Evolutionary conservation across 2,113 vertebrate genomes (phyloP).

Genomic region (Spea bombifrons): DNA sequence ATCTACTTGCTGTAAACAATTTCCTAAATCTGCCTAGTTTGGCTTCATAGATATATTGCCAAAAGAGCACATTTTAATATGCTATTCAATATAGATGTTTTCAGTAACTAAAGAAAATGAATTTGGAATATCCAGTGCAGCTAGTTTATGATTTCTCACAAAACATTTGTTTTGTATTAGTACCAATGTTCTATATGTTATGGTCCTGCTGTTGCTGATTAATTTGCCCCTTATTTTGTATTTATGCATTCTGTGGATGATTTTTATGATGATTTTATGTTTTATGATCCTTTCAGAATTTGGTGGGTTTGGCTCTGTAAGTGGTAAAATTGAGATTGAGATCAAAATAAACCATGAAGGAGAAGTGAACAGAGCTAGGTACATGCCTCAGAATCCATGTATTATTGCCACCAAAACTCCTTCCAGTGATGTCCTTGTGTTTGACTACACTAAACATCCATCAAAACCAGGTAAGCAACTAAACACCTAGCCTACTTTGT

Average conservation of each 20-base stretch:
- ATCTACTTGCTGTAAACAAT: too few relatives aligned
- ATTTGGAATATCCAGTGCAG: too few relatives aligned
- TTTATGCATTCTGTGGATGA: too few relatives aligned
- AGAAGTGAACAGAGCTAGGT: slow-evolving; percentile 94
- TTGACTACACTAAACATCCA: slow-evolving; percentile 98
- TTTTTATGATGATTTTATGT: slow-evolving; percentile 22
- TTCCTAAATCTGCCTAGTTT: too few relatives aligned
- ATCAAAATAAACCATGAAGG: slow-evolving; percentile 99
- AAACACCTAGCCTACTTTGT: not conserved
- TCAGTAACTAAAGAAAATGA: too few relatives aligned
- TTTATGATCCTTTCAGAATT: slow-evolving; percentile 75
- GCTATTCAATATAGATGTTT: too few relatives aligned
- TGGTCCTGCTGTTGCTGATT: not conserved
- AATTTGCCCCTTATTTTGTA: not conserved
- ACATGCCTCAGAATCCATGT: slow-evolving; percentile 98
- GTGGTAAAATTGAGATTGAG: slow-evolving; percentile 97
- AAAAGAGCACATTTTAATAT: too few relatives aligned
- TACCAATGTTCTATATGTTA: too few relatives aligned
- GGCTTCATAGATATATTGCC: too few relatives aligned
- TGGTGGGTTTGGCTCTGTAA: slow-evolving; percentile 96
- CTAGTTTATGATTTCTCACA: too few relatives aligned
- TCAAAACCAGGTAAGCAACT: slow-evolving; percentile 84
- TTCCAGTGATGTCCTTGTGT: slow-evolving; percentile 94
- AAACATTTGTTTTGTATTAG: too few relatives aligned
- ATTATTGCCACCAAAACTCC: slow-evolving; percentile 98